Evolutionary conservation across 2,113 vertebrate species (phyloP).

Genomic region (Coptodon bakossiorum): DNA sequence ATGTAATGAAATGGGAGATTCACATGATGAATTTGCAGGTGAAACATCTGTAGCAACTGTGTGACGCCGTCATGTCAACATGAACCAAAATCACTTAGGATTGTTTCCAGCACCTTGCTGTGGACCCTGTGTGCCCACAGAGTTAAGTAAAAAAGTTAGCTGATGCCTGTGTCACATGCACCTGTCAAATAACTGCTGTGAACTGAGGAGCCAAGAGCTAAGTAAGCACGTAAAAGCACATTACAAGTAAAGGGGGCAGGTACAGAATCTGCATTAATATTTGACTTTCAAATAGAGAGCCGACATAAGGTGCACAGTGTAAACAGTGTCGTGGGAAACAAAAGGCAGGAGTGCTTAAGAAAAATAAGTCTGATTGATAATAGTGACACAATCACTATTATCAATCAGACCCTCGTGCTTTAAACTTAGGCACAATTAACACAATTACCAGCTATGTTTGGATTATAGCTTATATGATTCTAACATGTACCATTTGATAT

Average conservation of each 20-base stretch:
- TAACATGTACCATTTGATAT: neutral
- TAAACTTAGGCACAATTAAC: neutral
- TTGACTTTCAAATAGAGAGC: neutral
- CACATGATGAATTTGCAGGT: neutral
- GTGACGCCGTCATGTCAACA: neutral
- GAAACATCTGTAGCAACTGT: neutral
- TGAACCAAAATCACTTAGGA: neutral
- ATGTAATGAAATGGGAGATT: neutral
- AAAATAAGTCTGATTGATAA: neutral
- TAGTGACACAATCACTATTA: neutral
- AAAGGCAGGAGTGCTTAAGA: neutral
- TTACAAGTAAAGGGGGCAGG: neutral
- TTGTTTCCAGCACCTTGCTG: neutral
- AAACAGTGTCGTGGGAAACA: neutral
- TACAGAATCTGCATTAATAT: neutral
- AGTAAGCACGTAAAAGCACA: neutral
- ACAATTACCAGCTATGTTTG: neutral
- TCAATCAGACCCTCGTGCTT: neutral
- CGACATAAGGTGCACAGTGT: neutral
- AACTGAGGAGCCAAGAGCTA: neutral
- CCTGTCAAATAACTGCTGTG: neutral
- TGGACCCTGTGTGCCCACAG: neutral
- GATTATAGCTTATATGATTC: neutral
- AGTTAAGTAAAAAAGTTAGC: neutral
- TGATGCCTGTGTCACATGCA: neutral